A percentile compares a stretch with the other conserved stretches of the same genome.
phyloP scores from a whole-genome alignment of 2,888 invertebrate species.

The Megamerina dolium region DNA sequence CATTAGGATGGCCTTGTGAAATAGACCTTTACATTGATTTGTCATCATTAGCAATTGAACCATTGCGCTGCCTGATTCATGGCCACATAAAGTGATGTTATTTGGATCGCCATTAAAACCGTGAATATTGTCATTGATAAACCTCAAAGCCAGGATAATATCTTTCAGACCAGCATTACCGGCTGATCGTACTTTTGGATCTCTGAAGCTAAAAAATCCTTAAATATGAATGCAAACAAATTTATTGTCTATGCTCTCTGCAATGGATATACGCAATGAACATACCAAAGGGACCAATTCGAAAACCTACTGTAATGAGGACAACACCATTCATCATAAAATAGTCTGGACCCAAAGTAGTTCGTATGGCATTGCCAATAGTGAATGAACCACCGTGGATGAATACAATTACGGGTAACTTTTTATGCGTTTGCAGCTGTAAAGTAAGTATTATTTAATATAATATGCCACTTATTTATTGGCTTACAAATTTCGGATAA shows the following conservation, averaged over 20 bases:
- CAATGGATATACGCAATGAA: too few relatives aligned
- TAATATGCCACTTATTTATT: too few relatives aligned
- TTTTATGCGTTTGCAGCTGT: too few relatives aligned
- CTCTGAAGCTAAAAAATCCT: conserved; percentile 50
- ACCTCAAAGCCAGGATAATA: conserved; percentile 50
- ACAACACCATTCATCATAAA: conserved; percentile 60
- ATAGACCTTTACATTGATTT: conserved; percentile 45
- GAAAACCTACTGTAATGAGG: conserved; percentile 61
- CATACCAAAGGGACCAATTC: conserved; percentile 62
- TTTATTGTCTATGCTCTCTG: too few relatives aligned
- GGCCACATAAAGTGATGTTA: conserved; percentile 52
- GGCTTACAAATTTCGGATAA: conserved; percentile 49
- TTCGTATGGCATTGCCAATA: conserved; percentile 57
- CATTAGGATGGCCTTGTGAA: conserved; percentile 42
- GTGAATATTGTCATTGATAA: conserved; percentile 50
- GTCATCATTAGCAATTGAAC: conserved; percentile 50
- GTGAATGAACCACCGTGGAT: conserved; percentile 66
- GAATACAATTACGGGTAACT: conserved; percentile 56
- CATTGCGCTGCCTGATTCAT: conserved; percentile 52
- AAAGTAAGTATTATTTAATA: too few relatives aligned
- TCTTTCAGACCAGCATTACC: conserved; percentile 54
- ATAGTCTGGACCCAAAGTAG: conserved; percentile 53
- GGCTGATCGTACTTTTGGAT: conserved; percentile 48
- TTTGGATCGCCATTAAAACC: conserved; percentile 51
- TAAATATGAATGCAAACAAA: too few relatives aligned